Evolutionary conservation across 2,113 vertebrate species (phyloP), one percentile per base, ranked within the genome.

Genomic region (Cyanistes caeruleus): DNA sequence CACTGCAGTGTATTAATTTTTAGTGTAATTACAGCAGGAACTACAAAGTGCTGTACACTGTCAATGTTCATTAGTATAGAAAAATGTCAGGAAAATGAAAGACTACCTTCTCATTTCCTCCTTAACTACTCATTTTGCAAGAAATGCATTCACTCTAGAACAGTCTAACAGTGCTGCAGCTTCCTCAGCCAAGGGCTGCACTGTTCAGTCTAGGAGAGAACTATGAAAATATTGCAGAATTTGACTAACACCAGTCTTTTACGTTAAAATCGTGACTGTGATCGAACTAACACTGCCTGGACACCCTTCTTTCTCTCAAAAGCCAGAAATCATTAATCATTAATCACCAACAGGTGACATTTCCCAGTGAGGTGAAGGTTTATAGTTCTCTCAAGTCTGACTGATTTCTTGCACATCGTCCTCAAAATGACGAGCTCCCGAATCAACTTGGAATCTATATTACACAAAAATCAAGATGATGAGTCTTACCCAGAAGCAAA

Each of bases 331-430:
- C 53, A 70, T 21, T 37, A 39, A 39, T 39, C 39, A 89, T n/a
- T 75, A 65, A 93, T 62, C 15, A 55, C 62, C 78, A 95, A 92
- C 28, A 96, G 78, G 72, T 72, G 89, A 84, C 69, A 39, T 55
- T 82, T 94, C 87, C 46, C 75, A 95, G 75, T 8, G 31, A 92
- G 81, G 67, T 70, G 31, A 93, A 70, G 51, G 55, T 52, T 93
- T 81, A 90, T 13, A 68, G 69, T 39, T 92, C 82, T 87, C 58
- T 67, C 49, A 76, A 81, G 64, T 56, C 86, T 85, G 82, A 96
- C 60, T 70, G 76, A 92, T 51, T 93, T 79, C 89, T 90, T 91
- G 75, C 60, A 83, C 74, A 49, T 94, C 93, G 90, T 78, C 85
- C 68, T 75, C 68, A 69, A 63, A 72, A 73, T 73, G 68, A 89